Conservation (phyloP, 2,888 invertebrate genomes). For the Disparrhopalites patrizii region DNA sequence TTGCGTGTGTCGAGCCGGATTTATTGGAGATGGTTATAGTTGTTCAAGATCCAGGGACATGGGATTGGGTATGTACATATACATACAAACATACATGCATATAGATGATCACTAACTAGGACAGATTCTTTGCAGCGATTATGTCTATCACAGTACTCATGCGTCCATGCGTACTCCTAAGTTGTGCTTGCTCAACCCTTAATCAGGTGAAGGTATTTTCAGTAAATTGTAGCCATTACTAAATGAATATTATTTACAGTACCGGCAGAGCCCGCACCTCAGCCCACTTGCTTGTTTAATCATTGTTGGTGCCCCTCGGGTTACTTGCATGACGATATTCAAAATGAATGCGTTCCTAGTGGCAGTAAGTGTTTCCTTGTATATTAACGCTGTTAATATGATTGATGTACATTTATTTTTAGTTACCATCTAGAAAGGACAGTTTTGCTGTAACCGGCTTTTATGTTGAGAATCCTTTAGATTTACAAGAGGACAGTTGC, state of each 20-base stretch:
- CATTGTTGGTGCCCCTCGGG: conserved; percentile 60
- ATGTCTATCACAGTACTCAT: no score
- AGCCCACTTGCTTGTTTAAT: conserved; percentile 54
- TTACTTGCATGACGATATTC: conserved; percentile 54
- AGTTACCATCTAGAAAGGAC: conserved; percentile 35
- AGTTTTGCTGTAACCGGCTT: no score
- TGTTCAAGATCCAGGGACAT: conserved; percentile 44
- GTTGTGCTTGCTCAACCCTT: no score
- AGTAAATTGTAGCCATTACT: not conserved
- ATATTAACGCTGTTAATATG: not conserved
- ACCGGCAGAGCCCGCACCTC: conserved; percentile 47
- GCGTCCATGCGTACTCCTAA: no score
- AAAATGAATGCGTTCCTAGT: conserved; percentile 48
- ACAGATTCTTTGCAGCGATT: no score
- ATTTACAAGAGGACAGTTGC: conserved; percentile 23
- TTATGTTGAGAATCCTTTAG: not conserved
- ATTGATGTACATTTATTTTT: not conserved
- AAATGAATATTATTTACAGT: no score
- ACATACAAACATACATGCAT: not conserved
- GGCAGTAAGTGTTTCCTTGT: conserved; percentile 1
- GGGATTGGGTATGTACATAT: not conserved
- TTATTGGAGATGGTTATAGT: conserved; percentile 56
- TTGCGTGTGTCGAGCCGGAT: conserved; percentile 58
- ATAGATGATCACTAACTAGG: not conserved
- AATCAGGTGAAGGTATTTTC: not conserved